Evolutionary conservation across 2,888 invertebrate species (phyloP), one percentile per base, ranked within the genome.

Genomic region (Agonopterix alstromeriana): DNA sequence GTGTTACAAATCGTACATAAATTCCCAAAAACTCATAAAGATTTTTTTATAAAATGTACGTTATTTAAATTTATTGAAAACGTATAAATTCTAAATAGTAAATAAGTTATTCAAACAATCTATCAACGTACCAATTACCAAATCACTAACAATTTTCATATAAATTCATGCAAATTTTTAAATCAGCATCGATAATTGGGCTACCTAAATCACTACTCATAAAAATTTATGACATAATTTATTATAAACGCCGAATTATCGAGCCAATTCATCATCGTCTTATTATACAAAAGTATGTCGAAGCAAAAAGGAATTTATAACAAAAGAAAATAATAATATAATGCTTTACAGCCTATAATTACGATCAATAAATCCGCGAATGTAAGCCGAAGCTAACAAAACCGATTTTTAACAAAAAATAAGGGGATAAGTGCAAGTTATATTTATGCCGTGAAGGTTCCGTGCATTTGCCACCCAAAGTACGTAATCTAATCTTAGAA

Each of bases 321-420:
- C 60, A 63, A 63, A 64, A 58, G 57, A 55, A 60, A 59, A 62
- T 53, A 47, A 47, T 51, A 51, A 55, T 50, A 57, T 66, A 67
- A 63, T 60, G 50, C 53, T n/a, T n/a, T 52, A 58, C 55, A 74
- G 70, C 77, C 82, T 61, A 60, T 78, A 70, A 84, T 83, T 84
- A 83, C 67, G 65, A 56, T 61, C 73, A 66, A 82, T 81, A 78
- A 81, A 75, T 78, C 66, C 61, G 72, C 72, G 11, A 45, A 45
- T 10, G 27, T 38, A 38, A 42, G 11, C 2, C 14, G 42, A 42
- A 42, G 42, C 42, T 60, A 60, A 67, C 52, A 60, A 59, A 64
- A 61, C 61, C 65, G 61, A 71, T 71, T 67, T 70, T 60, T 64
- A 63, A 72, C 68, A 63, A 14, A 42, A 8, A 14, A 38, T 38